These are phyloP conservation scores for Agrochola lychnidis DNA, from an alignment of 2,888 invertebrate genomes.

Conservation along the genomic window DNA sequence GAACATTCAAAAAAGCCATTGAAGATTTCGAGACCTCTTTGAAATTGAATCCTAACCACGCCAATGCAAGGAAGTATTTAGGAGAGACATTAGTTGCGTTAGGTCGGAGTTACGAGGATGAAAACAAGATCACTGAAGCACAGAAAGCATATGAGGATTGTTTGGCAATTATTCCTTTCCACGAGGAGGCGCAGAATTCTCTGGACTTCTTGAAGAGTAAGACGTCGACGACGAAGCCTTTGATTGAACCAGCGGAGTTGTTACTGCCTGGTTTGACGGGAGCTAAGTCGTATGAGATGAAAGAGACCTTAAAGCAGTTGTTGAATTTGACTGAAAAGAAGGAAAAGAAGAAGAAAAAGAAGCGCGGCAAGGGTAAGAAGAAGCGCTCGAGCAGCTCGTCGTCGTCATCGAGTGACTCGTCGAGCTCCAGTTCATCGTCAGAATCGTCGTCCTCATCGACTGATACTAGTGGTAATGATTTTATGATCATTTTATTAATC, in stretches of 20 bases:
- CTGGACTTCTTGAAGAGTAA: conserved; percentile 95
- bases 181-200: conserved; percentile 96
- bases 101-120: conserved; percentile 96
- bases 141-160: conserved; percentile 96
- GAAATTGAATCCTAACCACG: conserved; percentile 96
- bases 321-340: conserved; percentile 92
- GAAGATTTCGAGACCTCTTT: conserved; percentile 98
- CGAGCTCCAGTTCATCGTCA: conserved; percentile 91
- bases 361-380: conserved; percentile 92
- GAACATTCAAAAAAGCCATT: conserved; percentile 97
- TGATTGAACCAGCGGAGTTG: conserved; percentile 92
- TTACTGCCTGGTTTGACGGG: conserved; percentile 91
- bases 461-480: conserved; percentile 86
- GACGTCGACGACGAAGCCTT: conserved; percentile 88
- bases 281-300: conserved; percentile 91
- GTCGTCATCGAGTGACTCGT: conserved; percentile 93
- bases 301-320: conserved; percentile 92
- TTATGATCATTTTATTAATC: conserved; percentile 10
- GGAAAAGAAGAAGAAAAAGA: conserved; percentile 92
- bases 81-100: conserved; percentile 97
- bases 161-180: conserved; percentile 95
- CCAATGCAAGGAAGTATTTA: conserved; percentile 98
- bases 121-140: conserved; percentile 96
- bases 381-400: conserved; percentile 92
- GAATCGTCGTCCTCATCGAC: conserved; percentile 91